Conservation (phyloP, 2,113 vertebrate genomes). For the Odocoileus hemionus region DNA sequence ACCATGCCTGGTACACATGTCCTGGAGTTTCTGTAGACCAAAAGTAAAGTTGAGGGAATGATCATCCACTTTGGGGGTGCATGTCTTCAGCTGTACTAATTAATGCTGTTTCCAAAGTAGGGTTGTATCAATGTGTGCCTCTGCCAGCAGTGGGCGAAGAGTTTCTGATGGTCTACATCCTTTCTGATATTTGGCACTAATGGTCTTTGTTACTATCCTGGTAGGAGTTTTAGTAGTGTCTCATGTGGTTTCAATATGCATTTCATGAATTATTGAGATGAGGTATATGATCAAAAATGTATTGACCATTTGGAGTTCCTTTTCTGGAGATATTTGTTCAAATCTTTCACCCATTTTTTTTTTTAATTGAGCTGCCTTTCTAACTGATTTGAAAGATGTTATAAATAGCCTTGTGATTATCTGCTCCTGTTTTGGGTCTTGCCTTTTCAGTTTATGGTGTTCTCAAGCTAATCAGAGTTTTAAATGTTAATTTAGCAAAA, state of each 20-base stretch:
- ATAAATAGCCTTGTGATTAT: neutral
- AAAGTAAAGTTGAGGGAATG: neutral
- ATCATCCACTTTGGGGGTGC: neutral
- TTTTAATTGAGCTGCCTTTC: neutral
- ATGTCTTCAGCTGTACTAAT: neutral
- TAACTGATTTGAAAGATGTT: neutral
- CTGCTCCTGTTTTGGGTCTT: neutral
- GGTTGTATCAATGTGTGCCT: neutral
- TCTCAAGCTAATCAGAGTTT: neutral
- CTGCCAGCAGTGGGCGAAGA: neutral
- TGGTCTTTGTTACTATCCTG: neutral
- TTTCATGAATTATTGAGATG: neutral
- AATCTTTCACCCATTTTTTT: neutral
- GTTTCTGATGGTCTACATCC: neutral
- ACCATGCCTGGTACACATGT: neutral
- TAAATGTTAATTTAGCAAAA: neutral
- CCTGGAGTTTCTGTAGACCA: neutral
- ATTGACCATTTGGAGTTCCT: neutral
- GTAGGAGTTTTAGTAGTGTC: neutral
- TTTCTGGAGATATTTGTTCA: neutral
- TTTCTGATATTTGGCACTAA: neutral
- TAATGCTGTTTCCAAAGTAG: neutral
- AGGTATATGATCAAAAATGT: neutral
- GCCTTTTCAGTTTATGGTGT: neutral
- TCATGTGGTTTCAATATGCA: neutral